Base-by-base conservation (phyloP, 1,140 invertebrate genomes). In the Drosophila kikkawai region DNA sequence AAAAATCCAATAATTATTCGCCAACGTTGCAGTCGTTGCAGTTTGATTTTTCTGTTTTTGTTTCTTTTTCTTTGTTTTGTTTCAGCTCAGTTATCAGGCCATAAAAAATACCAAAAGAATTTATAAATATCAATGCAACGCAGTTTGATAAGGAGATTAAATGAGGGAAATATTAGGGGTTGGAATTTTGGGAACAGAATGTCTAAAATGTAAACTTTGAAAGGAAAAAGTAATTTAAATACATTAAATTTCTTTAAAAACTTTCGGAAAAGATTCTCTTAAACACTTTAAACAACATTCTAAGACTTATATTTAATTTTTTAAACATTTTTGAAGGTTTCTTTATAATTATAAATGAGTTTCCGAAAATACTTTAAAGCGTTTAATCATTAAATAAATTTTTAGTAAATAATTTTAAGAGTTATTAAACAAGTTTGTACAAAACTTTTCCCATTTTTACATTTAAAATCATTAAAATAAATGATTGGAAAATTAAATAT, bases 1-100 rank as follows among this genome's bases (percentile, higher is more conserved):
- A 65, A 68, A 66, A 68, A 68, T 34, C 17, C 15, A 44, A 55
- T 15, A 70, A 56, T 69, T 53, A 69, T 29, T 68, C 37, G 32
- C 45, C 36, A 36, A 48, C 59, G 44, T 48, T 47, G 34, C 36
- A 64, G 22, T 17, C 17, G 7, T 11, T 34, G 26, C 22, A 32
- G 17, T n/a, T 56, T 26, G 11, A 55, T 17, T 39, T 47, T 47
- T 48, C 19, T 48, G 19, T 48, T 74, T 48, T 37, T 37, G 17
- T 36, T 59, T 45, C 7, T 41, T 22, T 26, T 17, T 32, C 7
- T 45, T 22, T 47, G 4, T 47, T 63, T 42, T 26, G 15, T 36
- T 39, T 29, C 4, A 22, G 19, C 37, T 47, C 48, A 42, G 36
- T 65, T 75, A 75, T 75, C 73, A 75, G 70, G 2, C 19, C 55